A percentile compares a stretch with the other conserved stretches of the same genome.
Evolutionary conservation across 1,140 invertebrate genomes (phyloP).

Genomic region (Meloidogyne exigua): DNA sequence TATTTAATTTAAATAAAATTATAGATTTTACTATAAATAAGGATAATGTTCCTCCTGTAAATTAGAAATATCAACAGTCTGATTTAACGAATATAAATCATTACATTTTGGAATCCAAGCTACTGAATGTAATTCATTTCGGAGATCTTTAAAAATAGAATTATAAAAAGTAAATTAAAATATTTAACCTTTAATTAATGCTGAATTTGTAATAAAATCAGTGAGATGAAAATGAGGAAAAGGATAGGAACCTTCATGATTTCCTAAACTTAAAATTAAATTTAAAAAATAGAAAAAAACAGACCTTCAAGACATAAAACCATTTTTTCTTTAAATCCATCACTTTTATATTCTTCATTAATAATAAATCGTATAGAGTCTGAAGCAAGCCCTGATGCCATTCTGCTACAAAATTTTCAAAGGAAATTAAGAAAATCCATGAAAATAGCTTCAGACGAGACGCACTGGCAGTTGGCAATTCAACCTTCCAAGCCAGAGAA

Average conservation of each 20-base stretch:
- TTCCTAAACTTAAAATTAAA: conserved; percentile 28
- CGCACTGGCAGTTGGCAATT: not conserved
- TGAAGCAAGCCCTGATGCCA: not conserved
- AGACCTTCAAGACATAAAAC: not conserved
- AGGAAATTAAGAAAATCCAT: not conserved
- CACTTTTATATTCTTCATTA: not conserved
- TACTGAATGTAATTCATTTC: conserved; percentile 15
- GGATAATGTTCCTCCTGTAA: conserved; percentile 41
- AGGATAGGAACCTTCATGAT: conserved; percentile 37
- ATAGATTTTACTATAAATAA: not conserved
- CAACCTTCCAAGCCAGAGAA: no score
- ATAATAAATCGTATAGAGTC: not conserved
- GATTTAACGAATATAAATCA: conserved; percentile 42
- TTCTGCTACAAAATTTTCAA: not conserved
- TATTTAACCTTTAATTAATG: conserved; percentile 24
- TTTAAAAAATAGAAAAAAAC: not conserved
- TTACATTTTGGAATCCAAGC: conserved; percentile 35
- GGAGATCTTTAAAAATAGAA: conserved; percentile 15
- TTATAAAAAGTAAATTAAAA: not conserved
- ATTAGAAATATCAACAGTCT: conserved; percentile 36
- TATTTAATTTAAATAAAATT: not conserved
- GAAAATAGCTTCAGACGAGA: not conserved
- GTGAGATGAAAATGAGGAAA: conserved; percentile 44
- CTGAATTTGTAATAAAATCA: conserved; percentile 31
- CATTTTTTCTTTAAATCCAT: not conserved